Evolutionary conservation across 2,888 invertebrate species (phyloP), one percentile per base, ranked within the genome.

Genomic region (Hedya salicella): DNA sequence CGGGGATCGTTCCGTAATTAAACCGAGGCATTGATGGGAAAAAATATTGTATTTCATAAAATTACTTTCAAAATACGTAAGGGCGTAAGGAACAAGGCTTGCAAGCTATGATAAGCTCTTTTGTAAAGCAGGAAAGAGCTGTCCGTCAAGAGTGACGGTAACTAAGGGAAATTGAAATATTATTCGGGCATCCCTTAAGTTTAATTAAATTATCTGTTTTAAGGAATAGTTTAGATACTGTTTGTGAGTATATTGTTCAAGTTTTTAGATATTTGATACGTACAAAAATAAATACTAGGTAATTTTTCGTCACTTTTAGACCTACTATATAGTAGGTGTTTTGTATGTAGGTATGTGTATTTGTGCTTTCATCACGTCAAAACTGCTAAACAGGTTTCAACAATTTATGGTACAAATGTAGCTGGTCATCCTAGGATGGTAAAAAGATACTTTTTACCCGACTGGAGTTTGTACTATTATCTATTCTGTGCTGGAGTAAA

Each of bases 91-190:
- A 9, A 13, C 11, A 30, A 2, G 30, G 6, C 3, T 17, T 19
- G 13, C n/a, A 8, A 13, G 13, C 16, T 2, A 32, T 3, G 6
- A 32, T 1, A 32, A 1, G 32, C 16, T 32, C 30, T 32, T 57
- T 46, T 57, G 9, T n/a, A 9, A 13, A 3, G n/a, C n/a, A 53
- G 36, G 16, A 6, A 11, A n/a, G 13, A 11, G 2, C 32, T 17
- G 44, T 44, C 17, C 44, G n/a, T 32, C 32, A 57, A 16, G 30
- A 4, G 44, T 13, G 30, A 44, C 56, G 42, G 25, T 57, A 46
- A 44, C 44, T 16, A 17, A 17, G 17, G 17, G 57, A 57, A 46
- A 56, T 56, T 56, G 30, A 42, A 56, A 57, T 57, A 46, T 46
- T 32, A 57, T 19, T 17, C 17, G 30, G 44, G 44, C 16, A 44